These are phyloP conservation scores for Thomomys bottae DNA, from an alignment of 2,113 vertebrate genomes.

Conservation along the genomic window DNA sequence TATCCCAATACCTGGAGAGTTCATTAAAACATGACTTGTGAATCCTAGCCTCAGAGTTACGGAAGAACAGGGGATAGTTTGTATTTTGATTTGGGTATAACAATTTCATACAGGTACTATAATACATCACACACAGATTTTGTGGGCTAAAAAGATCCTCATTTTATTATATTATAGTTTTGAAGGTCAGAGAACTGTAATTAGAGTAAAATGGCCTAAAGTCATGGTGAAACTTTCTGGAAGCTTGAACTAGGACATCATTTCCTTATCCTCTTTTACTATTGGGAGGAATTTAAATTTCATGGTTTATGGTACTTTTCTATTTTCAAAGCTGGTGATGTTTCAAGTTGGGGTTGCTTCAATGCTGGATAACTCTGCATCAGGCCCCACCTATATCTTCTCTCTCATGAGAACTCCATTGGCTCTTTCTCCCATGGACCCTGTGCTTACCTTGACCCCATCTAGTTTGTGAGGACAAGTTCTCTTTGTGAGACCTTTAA, in stretches of 20 bases:
- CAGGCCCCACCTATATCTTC: background rate
- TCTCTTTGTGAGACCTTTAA: background rate
- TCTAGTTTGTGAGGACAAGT: background rate
- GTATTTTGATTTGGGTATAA: background rate
- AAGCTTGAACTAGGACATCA: background rate
- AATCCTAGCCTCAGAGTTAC: background rate
- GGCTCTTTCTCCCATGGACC: background rate
- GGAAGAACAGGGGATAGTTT: background rate
- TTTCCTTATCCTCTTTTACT: background rate
- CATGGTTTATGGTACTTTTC: background rate
- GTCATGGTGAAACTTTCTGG: background rate
- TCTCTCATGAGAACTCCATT: background rate
- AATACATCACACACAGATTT: background rate
- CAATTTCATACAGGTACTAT: background rate
- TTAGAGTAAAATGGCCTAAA: background rate
- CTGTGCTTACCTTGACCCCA: background rate
- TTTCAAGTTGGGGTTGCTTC: background rate
- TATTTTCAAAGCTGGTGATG: background rate
- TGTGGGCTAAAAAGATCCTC: background rate
- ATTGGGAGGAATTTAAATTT: background rate
- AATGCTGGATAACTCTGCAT: background rate
- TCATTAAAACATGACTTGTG: background rate
- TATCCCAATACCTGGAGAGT: background rate
- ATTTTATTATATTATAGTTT: background rate
- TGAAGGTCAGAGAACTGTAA: constrained; percentile 7